Conservation (phyloP, 2,797 vertebrate genomes). For the Clarias platycephalus region DNA sequence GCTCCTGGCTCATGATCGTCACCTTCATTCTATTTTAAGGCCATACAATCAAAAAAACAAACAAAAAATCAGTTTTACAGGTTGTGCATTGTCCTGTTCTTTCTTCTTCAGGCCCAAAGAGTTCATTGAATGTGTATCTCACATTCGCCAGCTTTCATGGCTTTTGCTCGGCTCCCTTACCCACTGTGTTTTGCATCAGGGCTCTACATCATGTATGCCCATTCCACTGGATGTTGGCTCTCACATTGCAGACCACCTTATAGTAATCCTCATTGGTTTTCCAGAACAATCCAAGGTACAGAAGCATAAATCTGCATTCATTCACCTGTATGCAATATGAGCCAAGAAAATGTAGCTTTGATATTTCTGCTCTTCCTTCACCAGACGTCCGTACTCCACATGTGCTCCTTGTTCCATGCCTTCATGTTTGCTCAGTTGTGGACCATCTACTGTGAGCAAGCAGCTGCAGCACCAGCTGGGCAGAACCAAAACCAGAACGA, state of each 20-base stretch:
- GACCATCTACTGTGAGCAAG: slow-evolving; percentile 98
- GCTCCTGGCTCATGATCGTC: not conserved
- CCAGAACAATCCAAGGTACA: slow-evolving; percentile 98
- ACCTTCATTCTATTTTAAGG: not conserved
- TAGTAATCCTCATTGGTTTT: slow-evolving; percentile 98
- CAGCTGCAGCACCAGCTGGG: slow-evolving; percentile 83
- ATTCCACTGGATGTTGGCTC: slow-evolving; percentile 96
- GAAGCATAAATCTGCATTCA: not conserved
- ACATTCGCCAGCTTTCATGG: slow-evolving; percentile 97
- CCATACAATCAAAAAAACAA: not conserved
- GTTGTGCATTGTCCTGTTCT: not conserved
- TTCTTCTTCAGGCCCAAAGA: slow-evolving; percentile 87
- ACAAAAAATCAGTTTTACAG: not conserved
- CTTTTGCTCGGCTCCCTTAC: slow-evolving; percentile 95
- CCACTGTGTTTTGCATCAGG: slow-evolving; percentile 92
- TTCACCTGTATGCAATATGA: not conserved
- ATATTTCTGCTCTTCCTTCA: slow-evolving; percentile 25
- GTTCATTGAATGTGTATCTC: slow-evolving; percentile 98
- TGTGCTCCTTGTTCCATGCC: slow-evolving; percentile 98
- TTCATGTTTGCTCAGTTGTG: slow-evolving; percentile 99
- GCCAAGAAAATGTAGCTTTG: not conserved
- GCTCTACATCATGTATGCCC: slow-evolving; percentile 92
- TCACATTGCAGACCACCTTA: slow-evolving; percentile 96
- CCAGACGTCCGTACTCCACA: slow-evolving; percentile 97
- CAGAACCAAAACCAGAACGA: slow-evolving; percentile 94